Conservation (phyloP, 1,140 invertebrate genomes). For the Harlomillsia oculata region DNA sequence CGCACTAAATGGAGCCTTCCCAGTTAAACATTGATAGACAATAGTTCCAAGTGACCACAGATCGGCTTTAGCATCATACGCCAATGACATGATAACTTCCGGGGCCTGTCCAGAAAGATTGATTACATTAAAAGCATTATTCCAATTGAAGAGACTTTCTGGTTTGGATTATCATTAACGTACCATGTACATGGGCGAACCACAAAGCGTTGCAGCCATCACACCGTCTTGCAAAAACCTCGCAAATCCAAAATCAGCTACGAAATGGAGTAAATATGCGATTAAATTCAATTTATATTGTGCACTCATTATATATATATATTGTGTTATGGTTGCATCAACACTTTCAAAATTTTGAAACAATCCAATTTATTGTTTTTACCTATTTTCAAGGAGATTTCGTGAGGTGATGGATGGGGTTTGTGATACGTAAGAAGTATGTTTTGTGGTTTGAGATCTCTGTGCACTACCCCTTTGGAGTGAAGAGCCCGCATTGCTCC, state of each 20-base stretch:
- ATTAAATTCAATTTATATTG: neutral
- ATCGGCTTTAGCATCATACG: conserved; percentile 98
- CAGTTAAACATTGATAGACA: conserved; percentile 96
- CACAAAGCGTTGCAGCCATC: conserved; percentile 98
- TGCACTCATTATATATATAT: neutral
- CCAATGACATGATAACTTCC: conserved; percentile 98
- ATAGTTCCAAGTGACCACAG: conserved; percentile 98
- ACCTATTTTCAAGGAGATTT: conserved; percentile 93
- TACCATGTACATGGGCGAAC: conserved; percentile 99
- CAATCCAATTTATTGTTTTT: conserved; percentile 34
- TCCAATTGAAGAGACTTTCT: too few relatives aligned
- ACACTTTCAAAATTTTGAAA: neutral
- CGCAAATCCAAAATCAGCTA: conserved; percentile 99
- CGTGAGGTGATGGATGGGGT: conserved; percentile 61
- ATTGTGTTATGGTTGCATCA: neutral
- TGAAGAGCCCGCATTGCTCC: conserved; percentile 93
- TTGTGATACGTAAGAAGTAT: conserved; percentile 80
- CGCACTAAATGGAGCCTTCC: conserved; percentile 96
- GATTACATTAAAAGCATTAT: neutral
- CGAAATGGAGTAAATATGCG: too few relatives aligned
- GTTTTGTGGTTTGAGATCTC: conserved; percentile 97
- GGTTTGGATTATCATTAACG: too few relatives aligned
- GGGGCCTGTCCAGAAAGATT: conserved; percentile 54
- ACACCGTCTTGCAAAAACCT: conserved; percentile 95
- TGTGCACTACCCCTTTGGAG: conserved; percentile 93